Base-by-base conservation (phyloP, 2,888 invertebrate genomes). In the Cantharis flavilabris region DNA sequence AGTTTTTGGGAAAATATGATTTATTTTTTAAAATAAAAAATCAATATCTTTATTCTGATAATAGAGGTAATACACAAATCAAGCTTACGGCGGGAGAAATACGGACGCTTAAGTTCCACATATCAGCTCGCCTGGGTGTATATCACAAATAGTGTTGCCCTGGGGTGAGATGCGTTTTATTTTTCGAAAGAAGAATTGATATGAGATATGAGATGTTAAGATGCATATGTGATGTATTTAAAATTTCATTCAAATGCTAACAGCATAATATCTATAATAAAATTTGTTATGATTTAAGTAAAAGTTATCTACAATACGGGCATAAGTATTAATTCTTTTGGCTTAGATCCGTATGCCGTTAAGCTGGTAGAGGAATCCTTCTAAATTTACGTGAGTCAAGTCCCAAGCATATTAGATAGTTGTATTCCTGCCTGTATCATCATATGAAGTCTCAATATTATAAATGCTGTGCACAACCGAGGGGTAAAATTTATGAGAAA, bases 401-500 rank as follows among this genome's bases (percentile, higher is more conserved):
- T 49, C 49, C 1, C 13, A n/a, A n/a, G 11, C 4, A 49, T n/a
- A n/a, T 49, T n/a, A n/a, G 49, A 49, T 49, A 49, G 49, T 49
- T 49, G 49, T 87, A 86, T 86, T 87, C 86, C 86, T 87, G 87
- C 87, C 87, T 86, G 86, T 88, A 49, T 49, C 87, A 87, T 85
- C 85, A 85, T 85, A 84, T 84, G 84, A 86, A 86, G 83, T 85
- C 81, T 84, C 80, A 82, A 84, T 82, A 83, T 86, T 85, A 86
- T 86, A 85, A 86, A 86, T 85, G 85, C 83, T 84, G 81, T 82
- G 83, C 84, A 84, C 84, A 84, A 84, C 82, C 84, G 83, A 85
- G 85, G 87, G 85, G 86, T 86, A 85, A 86, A 86, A 86, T 86
- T 86, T 86, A 86, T 88, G 88, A 88, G 87, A 88, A 88, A 88